phyloP scores from a whole-genome alignment of 1,140 invertebrate genomes.

The Plectrocnemia conspersa region DNA sequence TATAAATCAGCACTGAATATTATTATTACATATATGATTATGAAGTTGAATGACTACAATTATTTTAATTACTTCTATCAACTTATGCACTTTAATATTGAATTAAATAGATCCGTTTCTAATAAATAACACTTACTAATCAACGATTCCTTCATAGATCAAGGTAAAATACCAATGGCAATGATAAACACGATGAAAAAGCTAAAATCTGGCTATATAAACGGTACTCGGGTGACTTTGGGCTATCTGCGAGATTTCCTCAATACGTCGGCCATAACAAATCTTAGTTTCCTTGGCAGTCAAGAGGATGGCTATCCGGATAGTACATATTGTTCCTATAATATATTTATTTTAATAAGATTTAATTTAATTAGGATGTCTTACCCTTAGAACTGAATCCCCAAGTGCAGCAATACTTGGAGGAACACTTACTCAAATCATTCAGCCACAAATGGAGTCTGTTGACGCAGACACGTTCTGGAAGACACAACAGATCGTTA shows the following conservation, averaged over 20 bases:
- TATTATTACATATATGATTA: conserved; percentile 1
- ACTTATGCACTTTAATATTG: no score
- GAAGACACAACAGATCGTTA: conserved; percentile 50
- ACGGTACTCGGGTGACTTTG: conserved; percentile 91
- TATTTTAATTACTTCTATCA: no score
- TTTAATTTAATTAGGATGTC: neutral
- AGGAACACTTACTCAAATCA: conserved; percentile 78
- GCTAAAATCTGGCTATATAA: conserved; percentile 96
- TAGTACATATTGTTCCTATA: conserved; percentile 45
- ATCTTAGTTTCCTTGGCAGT: conserved; percentile 89
- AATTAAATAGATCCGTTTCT: no score
- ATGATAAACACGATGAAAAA: conserved; percentile 98
- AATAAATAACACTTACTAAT: neutral
- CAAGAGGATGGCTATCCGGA: conserved; percentile 87
- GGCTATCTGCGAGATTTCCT: conserved; percentile 89
- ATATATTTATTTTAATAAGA: neutral
- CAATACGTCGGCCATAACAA: conserved; percentile 93
- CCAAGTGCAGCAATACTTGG: conserved; percentile 81
- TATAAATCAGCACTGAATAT: no score
- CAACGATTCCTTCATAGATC: conserved; percentile 63
- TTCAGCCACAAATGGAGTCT: conserved; percentile 68
- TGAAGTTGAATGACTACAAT: no score
- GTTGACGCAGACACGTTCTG: conserved; percentile 53
- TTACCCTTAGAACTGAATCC: conserved; percentile 62
- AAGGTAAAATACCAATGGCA: conserved; percentile 84